phyloP scores from a whole-genome alignment of 2,797 vertebrate genomes.

The Epinephelus malabaricus region DNA sequence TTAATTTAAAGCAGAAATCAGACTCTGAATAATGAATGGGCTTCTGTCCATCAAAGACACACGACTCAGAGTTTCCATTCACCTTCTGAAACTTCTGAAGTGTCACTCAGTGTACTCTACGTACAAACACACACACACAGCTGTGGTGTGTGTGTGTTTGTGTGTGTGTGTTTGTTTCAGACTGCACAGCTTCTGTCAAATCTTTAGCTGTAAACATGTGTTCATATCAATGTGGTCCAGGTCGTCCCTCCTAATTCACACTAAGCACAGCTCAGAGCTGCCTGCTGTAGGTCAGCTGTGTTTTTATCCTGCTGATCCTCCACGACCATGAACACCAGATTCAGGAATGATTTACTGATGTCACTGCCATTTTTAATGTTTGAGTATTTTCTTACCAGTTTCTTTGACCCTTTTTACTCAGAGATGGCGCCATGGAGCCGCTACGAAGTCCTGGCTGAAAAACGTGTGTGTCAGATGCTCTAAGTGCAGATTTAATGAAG shows the following conservation, averaged over 20 bases:
- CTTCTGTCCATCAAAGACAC: constrained; percentile 9
- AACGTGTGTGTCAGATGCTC: no score
- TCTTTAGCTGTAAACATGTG: no score
- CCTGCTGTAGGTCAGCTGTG: no score
- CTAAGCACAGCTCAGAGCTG: not conserved
- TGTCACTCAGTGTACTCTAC: not conserved
- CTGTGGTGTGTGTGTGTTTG: not conserved
- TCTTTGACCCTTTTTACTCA: no score
- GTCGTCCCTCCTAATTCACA: not conserved
- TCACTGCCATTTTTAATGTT: not conserved
- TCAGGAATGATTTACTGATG: no score
- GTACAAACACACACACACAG: not conserved
- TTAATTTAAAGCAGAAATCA: constrained; percentile 57
- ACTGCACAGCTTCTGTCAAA: not conserved
- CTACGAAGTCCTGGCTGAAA: no score
- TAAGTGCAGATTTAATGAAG: no score
- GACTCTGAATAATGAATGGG: constrained; percentile 58
- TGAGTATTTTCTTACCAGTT: not conserved
- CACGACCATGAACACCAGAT: no score
- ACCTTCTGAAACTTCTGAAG: constrained; percentile 2
- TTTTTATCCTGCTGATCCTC: no score
- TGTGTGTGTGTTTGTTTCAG: not conserved
- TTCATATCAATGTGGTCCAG: no score
- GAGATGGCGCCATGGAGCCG: no score
- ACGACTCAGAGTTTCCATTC: constrained; percentile 15